Evolutionary conservation across 2,888 invertebrate genomes (phyloP), one percentile per base, ranked within the genome.

Genomic region (Andrena bicolor): DNA sequence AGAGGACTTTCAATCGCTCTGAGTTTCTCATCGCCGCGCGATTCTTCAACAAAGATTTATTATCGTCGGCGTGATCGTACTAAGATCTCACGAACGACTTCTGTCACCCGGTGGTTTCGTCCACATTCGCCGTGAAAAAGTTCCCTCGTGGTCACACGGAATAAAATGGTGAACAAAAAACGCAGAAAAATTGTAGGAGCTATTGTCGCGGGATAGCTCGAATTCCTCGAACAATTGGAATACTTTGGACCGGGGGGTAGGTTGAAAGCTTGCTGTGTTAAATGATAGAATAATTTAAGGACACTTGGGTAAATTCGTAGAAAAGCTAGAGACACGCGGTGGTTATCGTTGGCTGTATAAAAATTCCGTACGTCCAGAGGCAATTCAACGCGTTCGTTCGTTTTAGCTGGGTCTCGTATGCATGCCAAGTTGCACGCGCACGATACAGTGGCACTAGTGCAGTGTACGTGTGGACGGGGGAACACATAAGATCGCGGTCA

Each of bases 261-360:
- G 8, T 53, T 4, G 6, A 26, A 23, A 20, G 48, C 73, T 41
- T 63, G 68, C 56, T 78, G 20, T n/a, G 66, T 30, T 69, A 69
- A 79, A 79, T 63, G 79, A 48, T 32, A 30, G 51, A 78, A 79
- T 69, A 69, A 79, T 69, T 64, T 63, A 78, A 78, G 32, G 61
- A 49, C 32, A 64, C 48, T 49, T 20, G 53, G 16, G 28, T 61
- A 69, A 63, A 76, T 56, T 69, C 79, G 63, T 8, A 2, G 41
- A 20, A 10, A 32, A 28, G 20, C 35, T 23, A 23, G 16, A 4
- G 32, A 51, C 20, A 41, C 13, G 41, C 10, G 53, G 6, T 35
- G 76, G 75, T 65, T 61, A 53, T 41, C 20, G 23, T 10, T 4
- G 53, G 53, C 26, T 13, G 8, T 61, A 79, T 78, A 78, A 79